Percentiles rank a stretch among this genome's conserved stretches.
These are phyloP conservation scores for Trachymyrmex cornetzi DNA, from an alignment of 1,140 invertebrate genomes.

Conservation along the genomic window DNA sequence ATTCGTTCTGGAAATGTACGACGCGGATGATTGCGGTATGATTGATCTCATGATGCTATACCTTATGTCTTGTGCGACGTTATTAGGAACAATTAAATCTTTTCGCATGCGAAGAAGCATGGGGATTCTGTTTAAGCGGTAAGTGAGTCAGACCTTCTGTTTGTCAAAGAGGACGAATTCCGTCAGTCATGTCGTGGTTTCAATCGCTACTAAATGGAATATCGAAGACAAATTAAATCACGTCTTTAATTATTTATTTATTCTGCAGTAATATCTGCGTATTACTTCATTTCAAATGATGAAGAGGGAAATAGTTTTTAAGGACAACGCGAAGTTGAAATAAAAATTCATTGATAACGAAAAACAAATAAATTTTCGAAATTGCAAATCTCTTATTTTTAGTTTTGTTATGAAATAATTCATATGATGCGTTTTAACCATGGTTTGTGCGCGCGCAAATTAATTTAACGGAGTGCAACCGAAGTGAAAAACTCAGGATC, in stretches of 20 bases:
- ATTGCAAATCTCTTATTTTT: not conserved
- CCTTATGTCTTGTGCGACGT: not conserved
- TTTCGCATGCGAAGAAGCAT: not conserved
- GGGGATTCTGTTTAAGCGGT: not conserved
- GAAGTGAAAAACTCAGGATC: constrained; percentile 14
- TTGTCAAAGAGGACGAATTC: constrained; percentile 5
- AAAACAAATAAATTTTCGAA: too few species aligned
- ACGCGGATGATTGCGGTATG: constrained; percentile 17
- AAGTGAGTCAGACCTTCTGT: not conserved
- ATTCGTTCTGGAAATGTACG: not conserved
- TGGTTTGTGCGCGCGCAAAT: constrained; percentile 52
- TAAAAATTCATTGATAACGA: not conserved
- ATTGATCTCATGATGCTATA: constrained; percentile 32
- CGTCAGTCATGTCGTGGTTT: not conserved
- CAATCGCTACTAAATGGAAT: not conserved
- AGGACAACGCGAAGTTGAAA: not conserved
- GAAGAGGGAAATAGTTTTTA: not conserved
- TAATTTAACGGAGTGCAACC: constrained; percentile 50
- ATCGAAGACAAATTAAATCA: not conserved
- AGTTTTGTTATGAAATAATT: not conserved
- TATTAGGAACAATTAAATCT: constrained; percentile 2
- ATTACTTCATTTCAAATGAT: not conserved
- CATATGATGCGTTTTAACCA: constrained; percentile 40
- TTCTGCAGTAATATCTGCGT: not conserved
- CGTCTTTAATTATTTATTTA: not conserved